A percentile compares a stretch with the other conserved stretches of the same genome.
These are phyloP conservation scores for Nebria ingens DNA, from an alignment of 1,140 invertebrate genomes.

Conservation along the genomic window DNA sequence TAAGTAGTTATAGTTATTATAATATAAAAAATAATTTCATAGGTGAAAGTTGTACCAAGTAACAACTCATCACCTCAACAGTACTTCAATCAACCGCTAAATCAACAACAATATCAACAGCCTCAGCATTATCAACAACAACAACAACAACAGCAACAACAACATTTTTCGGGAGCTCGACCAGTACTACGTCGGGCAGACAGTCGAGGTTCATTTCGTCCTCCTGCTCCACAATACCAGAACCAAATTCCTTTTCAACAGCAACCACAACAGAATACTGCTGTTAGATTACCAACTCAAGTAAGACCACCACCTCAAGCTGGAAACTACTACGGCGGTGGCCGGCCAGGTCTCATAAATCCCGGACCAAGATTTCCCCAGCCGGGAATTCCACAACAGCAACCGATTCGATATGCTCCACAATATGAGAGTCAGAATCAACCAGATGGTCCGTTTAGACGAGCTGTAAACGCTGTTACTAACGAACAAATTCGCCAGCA, in stretches of 20 bases:
- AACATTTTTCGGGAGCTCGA: not conserved
- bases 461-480: not conserved
- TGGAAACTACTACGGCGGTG: not conserved
- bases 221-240: not conserved
- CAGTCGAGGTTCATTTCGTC: not conserved
- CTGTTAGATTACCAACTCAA: no score
- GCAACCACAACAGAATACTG: not conserved
- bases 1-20: no score
- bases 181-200: not conserved
- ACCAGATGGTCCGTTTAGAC: not conserved
- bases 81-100: slow-evolving; percentile 16
- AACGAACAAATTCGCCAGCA: not conserved
- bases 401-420: slow-evolving; percentile 15
- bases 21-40: no score
- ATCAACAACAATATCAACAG: not conserved
- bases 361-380: not conserved
- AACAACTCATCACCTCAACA: slow-evolving; percentile 14
- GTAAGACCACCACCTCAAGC: not conserved
- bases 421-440: slow-evolving; percentile 13
- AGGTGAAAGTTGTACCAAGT: not conserved
- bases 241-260: not conserved
- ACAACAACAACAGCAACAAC: not conserved
- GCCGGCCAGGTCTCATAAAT: not conserved
- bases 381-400: not conserved
- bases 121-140: slow-evolving; percentile 4